Evolutionary conservation across 1,140 invertebrate genomes (phyloP).

Genomic region (Goniozus legneri): DNA sequence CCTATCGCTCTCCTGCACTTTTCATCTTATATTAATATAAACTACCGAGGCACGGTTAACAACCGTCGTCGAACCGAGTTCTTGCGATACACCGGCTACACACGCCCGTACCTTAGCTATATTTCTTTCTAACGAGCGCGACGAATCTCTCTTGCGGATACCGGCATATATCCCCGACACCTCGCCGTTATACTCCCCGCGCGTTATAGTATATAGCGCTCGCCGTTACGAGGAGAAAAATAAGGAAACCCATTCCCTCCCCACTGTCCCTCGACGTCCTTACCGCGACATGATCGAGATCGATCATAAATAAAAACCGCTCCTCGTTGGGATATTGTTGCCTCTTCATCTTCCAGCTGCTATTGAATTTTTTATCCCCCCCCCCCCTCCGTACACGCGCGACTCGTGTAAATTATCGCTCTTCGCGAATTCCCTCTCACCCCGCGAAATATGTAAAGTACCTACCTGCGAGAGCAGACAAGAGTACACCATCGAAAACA

Average conservation of each 20-base stretch:
- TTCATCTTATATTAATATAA: background rate
- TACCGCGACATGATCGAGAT: too few species aligned
- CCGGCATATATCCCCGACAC: background rate
- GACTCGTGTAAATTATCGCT: too few species aligned
- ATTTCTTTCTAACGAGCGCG: background rate
- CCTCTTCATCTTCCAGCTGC: background rate
- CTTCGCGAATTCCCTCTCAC: too few species aligned
- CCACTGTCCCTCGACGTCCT: too few species aligned
- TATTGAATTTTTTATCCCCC: background rate
- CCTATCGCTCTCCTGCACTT: background rate
- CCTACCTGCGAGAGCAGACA: too few species aligned
- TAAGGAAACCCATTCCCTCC: too few species aligned
- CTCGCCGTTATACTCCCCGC: too few species aligned
- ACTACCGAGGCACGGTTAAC: background rate
- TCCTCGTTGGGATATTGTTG: conserved; percentile 9
- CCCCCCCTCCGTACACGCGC: background rate
- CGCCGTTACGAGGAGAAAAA: too few species aligned
- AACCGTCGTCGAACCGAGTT: background rate
- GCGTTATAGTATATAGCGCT: too few species aligned
- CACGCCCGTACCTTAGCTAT: background rate
- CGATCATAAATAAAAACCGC: too few species aligned
- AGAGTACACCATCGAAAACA: too few species aligned
- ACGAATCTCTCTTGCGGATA: background rate
- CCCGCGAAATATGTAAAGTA: too few species aligned
- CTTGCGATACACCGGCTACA: background rate